These are phyloP conservation scores for Venturia canescens DNA, from an alignment of 1,140 invertebrate genomes.

Conservation along the genomic window DNA sequence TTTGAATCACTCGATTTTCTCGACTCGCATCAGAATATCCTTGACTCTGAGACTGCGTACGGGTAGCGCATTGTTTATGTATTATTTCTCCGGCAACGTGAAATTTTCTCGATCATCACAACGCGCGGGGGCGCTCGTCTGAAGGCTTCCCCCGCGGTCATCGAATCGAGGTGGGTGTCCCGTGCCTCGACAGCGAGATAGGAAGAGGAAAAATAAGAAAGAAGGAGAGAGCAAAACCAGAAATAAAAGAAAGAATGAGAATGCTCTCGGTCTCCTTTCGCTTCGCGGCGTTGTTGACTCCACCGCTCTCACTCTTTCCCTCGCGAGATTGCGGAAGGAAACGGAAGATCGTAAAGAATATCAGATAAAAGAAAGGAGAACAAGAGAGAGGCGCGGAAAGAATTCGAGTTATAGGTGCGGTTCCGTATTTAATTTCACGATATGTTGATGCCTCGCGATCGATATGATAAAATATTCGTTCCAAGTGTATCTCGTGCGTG, in stretches of 20 bases:
- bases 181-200: conserved; percentile 22
- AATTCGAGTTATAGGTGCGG: conserved; percentile 35
- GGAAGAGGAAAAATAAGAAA: background rate
- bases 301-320: conserved; percentile 21
- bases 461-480: conserved; percentile 21
- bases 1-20: conserved; percentile 65
- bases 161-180: conserved; percentile 65
- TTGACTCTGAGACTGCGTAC: background rate
- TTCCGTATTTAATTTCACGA: conserved; percentile 43
- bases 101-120: conserved; percentile 57
- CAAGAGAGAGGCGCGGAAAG: conserved; percentile 14
- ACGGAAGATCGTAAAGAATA: conserved; percentile 6
- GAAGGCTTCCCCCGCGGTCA: conserved; percentile 34
- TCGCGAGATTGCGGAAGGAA: conserved; percentile 19
- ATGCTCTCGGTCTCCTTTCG: conserved; percentile 29
- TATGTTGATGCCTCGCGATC: conserved; percentile 20
- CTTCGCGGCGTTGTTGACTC: conserved; percentile 11
- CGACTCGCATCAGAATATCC: conserved; percentile 2
- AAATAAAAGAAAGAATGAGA: too few species aligned
- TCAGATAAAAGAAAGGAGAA: conserved; percentile 14
- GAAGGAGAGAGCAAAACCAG: background rate
- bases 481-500: background rate
- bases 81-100: conserved; percentile 37
- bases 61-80: background rate
- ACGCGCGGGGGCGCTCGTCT: conserved; percentile 40